Base-by-base conservation (phyloP, 2,888 invertebrate species). In the Gerris lacustris region DNA sequence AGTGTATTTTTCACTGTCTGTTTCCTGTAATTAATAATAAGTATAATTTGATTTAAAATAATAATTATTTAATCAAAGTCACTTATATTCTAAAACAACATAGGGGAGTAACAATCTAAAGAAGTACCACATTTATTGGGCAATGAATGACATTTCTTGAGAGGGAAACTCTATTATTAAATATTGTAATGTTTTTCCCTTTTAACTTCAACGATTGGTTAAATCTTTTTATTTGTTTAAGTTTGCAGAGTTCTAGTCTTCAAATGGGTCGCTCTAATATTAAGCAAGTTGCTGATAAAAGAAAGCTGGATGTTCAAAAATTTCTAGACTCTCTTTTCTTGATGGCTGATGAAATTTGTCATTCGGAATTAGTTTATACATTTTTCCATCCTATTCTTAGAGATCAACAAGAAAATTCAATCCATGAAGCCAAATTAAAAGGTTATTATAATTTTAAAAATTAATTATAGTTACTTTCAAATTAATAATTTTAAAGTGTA, bases 311-410 rank as follows among this genome's bases (percentile, higher is more conserved):
- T 80, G 90, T 99, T 73, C 91, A 92, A 78, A 86, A 87, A 72
- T 98, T 98, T 82, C 85, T 99, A 6, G 85, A 87, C 67, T 90
- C 92, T 0, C 83, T 99, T 70, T 94, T 96, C 81, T 84, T 85
- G 77, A 87, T 95, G 78, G 91, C 94, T 0, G 90, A 93, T 76
- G 97, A 98, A 83, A 94, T 99, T 76, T 90, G 94, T 0, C 96
- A 98, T 83, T 92, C 91, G 6, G 95, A 96, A 81, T 84, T 99
- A 70, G 96, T 99, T 0, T 98, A 98, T 80, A 99, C 98, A 0
- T 99, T 99, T 84, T 98, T 98, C 84, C 99, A 99, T 83, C 96
- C 97, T 4, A 82, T 98, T 74, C 82, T 96, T 73, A 83, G 97
- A 74, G 98, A 98, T 82, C 96, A 96, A 81, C 93, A 95, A 80